Conservation (phyloP, 2,113 vertebrate species). For the Pedetes capensis region DNA sequence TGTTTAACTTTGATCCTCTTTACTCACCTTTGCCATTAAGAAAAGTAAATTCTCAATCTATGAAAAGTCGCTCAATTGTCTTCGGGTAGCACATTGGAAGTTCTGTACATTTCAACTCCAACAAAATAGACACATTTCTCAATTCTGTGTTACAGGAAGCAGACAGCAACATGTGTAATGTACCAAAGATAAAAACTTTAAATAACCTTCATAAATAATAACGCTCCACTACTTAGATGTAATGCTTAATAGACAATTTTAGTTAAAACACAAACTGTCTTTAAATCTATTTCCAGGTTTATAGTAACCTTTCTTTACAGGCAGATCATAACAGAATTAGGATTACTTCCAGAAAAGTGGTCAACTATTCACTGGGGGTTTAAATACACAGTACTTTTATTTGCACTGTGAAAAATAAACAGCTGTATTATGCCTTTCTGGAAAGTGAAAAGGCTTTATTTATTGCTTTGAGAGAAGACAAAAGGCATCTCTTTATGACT, state of each 20-base stretch:
- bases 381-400: conserved; percentile 20
- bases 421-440: conserved; percentile 8
- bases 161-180: conserved; percentile 25
- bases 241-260: conserved; percentile 34
- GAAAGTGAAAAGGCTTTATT: conserved; percentile 57
- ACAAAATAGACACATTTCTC: conserved; percentile 35
- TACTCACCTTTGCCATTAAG: conserved; percentile 31
- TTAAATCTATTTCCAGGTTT: conserved; percentile 23
- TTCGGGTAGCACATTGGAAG: background rate
- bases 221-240: too few relatives aligned
- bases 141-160: conserved; percentile 35
- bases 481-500: conserved; percentile 50
- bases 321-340: conserved; percentile 28
- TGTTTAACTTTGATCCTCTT: background rate
- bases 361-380: background rate
- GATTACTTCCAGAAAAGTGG: conserved; percentile 23
- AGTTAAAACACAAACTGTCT: conserved; percentile 46
- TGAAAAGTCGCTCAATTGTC: background rate
- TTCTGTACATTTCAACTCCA: background rate
- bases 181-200: conserved; percentile 59
- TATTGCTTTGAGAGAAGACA: conserved; percentile 55
- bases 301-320: conserved; percentile 7
- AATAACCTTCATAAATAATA: conserved; percentile 30
- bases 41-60: background rate
- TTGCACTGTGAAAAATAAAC: conserved; percentile 13